These are phyloP conservation scores for Campylomormyrus tamandua DNA, from an alignment of 2,113 vertebrate species.

Conservation along the genomic window DNA sequence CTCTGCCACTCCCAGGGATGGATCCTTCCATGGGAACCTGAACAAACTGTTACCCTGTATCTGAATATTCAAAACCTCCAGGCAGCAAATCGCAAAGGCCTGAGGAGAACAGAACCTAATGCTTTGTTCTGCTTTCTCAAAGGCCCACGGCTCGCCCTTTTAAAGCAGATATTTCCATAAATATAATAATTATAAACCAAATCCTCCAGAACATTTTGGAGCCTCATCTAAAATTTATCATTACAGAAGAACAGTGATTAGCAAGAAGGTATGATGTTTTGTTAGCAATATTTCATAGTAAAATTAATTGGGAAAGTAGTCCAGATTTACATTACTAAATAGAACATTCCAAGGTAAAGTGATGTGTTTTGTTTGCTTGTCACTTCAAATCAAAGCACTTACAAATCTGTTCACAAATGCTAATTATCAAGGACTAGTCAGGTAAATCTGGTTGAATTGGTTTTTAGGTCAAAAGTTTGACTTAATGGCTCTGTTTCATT, in stretches of 20 bases:
- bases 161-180: neutral
- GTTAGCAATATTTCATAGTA: neutral
- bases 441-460: neutral
- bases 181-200: neutral
- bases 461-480: neutral
- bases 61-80: neutral
- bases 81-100: neutral
- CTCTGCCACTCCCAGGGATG: neutral
- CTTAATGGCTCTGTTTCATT: neutral
- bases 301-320: neutral
- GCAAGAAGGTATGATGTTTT: neutral
- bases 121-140: neutral
- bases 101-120: neutral
- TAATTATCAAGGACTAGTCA: neutral
- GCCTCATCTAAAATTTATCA: neutral
- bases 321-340: neutral
- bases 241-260: neutral
- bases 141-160: neutral
- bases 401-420: neutral
- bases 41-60: neutral
- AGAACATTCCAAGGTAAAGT: neutral
- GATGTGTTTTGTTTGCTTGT: neutral
- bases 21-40: slow-evolving; percentile 9
- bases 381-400: neutral
- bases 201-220: neutral